Base-by-base conservation (phyloP, 2,888 invertebrate species). In the Lumbricus terrestris region DNA sequence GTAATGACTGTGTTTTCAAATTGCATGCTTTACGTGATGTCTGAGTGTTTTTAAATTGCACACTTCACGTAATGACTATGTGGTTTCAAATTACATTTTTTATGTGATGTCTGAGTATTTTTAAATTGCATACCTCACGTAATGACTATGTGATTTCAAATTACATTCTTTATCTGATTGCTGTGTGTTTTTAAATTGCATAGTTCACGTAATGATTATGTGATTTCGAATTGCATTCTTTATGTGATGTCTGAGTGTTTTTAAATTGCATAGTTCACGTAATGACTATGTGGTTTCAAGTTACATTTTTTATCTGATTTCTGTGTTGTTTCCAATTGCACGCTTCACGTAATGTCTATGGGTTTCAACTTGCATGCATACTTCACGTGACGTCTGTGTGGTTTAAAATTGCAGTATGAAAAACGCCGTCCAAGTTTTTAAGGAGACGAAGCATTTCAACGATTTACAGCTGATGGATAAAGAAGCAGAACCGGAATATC, bases 281-380 rank as follows among this genome's bases (percentile, higher is more conserved):
- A n/a, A n/a, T n/a, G n/a, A n/a, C n/a, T n/a, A 93, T 95, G 95
- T 94, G 93, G 93, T 94, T 69, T 8, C 8, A 16, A n/a, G 29
- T n/a, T 16, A n/a, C 69, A n/a, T n/a, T n/a, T n/a, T n/a, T n/a
- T 8, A 29, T n/a, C n/a, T 1, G n/a, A n/a, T n/a, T 69, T n/a
- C 8, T 6, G 13, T 11, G 0, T 69, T n/a, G 69, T 69, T 69
- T 69, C 69, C 29, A 69, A 16, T 47, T 40, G 40, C 6, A 40
- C 15, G 40, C 15, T 40, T 40, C 8, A 40, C 15, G 40, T 6
- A 15, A 40, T 40, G 8, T 15, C 15, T 40, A 40, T 40, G 6
- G 40, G 8, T n/a, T n/a, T n/a, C n/a, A n/a, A n/a, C n/a, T n/a
- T n/a, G n/a, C n/a, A n/a, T n/a, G n/a, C n/a, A 1, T n/a, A 69